Evolutionary conservation across 2,113 vertebrate species (phyloP).

Genomic region (Climacteris rufus): DNA sequence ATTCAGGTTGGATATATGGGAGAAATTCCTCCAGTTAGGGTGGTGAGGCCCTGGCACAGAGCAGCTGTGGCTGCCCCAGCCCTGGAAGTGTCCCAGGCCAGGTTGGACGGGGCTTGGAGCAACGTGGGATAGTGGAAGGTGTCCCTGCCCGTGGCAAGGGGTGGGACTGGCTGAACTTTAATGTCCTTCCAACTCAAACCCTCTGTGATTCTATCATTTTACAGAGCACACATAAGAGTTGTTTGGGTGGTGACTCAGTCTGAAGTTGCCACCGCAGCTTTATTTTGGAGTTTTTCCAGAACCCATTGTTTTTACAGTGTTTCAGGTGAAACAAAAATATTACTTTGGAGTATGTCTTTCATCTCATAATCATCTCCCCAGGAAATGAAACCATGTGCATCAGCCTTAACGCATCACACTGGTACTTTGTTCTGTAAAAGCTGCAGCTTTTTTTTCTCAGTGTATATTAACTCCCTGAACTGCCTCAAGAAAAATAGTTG

Average conservation of each 20-base stretch:
- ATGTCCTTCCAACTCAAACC: neutral
- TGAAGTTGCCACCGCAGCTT: constrained; percentile 70
- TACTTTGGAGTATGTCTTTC: constrained; percentile 76
- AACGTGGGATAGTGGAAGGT: neutral
- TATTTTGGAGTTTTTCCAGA: constrained; percentile 75
- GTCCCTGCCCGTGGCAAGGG: neutral
- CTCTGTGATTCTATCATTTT: neutral
- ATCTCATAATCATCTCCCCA: constrained; percentile 77
- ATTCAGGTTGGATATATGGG: neutral
- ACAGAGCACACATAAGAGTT: constrained; percentile 41
- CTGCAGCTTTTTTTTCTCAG: constrained; percentile 48
- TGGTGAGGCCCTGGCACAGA: neutral
- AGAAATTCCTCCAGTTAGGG: neutral
- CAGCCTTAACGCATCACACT: constrained; percentile 66
- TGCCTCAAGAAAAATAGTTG: constrained; percentile 47
- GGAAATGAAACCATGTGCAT: constrained; percentile 79
- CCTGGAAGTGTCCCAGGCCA: neutral
- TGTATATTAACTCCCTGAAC: constrained; percentile 33
- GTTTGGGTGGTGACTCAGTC: constrained; percentile 66
- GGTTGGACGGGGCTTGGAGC: neutral
- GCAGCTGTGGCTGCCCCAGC: neutral
- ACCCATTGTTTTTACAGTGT: constrained; percentile 76
- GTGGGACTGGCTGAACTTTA: neutral
- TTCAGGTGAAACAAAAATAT: constrained; percentile 81
- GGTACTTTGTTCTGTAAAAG: constrained; percentile 71